phyloP scores from a whole-genome alignment of 30 jellyfish, hydroid and myxozoan genomes.

The Hydra vulgaris region DNA sequence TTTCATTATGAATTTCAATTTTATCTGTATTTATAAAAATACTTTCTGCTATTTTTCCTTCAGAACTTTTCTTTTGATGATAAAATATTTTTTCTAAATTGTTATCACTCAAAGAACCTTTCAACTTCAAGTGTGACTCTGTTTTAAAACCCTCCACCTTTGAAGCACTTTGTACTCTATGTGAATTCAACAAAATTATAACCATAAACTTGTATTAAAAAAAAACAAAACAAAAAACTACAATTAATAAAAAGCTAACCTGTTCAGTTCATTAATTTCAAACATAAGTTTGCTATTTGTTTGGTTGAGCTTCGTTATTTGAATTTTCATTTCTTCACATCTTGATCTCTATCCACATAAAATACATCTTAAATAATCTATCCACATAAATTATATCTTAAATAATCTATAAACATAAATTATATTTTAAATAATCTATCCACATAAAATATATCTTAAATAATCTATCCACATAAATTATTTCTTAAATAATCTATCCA shows the following conservation, averaged over 20 bases:
- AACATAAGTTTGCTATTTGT: not conserved
- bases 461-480: too few relatives aligned
- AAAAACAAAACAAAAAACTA: too few relatives aligned
- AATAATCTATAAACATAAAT: too few relatives aligned
- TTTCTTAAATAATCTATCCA: too few relatives aligned
- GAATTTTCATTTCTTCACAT: not conserved
- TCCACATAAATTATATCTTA: not conserved
- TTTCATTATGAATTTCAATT: not conserved
- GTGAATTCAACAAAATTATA: too few relatives aligned
- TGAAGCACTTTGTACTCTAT: too few relatives aligned
- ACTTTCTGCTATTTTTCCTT: not conserved
- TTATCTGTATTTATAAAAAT: not conserved
- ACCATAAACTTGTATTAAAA: too few relatives aligned
- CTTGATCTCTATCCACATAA: not conserved
- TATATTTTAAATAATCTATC: too few relatives aligned
- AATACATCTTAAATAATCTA: constrained; percentile 31
- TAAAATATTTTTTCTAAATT: not conserved
- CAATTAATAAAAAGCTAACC: too few relatives aligned
- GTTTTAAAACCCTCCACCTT: too few relatives aligned
- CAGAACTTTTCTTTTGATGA: too few relatives aligned
- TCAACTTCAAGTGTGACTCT: not conserved
- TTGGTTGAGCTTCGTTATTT: not conserved
- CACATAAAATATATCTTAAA: too few relatives aligned
- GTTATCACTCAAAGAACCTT: not conserved
- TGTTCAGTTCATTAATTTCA: not conserved